Percentiles rank a stretch among this genome's conserved stretches.
These are phyloP conservation scores for Poeciliopsis infans DNA, from an alignment of 2,797 vertebrate species.

Conservation along the genomic window DNA sequence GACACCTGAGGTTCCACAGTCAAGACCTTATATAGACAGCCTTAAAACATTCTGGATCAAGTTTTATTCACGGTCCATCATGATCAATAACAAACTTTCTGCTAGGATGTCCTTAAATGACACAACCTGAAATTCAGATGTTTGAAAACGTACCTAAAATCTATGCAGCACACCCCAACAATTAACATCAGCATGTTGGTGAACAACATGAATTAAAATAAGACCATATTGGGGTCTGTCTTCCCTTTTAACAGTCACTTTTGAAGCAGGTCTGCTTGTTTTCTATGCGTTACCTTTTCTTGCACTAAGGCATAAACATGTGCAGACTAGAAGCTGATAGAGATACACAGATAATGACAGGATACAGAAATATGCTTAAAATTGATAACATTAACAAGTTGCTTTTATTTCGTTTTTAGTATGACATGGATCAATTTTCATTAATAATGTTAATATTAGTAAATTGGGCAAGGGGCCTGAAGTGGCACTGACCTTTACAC, in stretches of 20 bases:
- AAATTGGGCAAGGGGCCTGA: background rate
- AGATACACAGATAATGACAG: background rate
- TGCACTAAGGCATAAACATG: background rate
- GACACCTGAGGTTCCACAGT: constrained; percentile 25
- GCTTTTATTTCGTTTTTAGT: background rate
- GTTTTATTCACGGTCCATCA: constrained; percentile 37
- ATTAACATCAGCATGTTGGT: constrained; percentile 1
- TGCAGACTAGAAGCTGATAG: background rate
- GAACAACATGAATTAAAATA: background rate
- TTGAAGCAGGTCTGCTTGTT: background rate
- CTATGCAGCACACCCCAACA: constrained; percentile 16
- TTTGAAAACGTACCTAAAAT: constrained; percentile 41
- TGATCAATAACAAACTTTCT: background rate
- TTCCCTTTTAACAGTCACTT: constrained; percentile 1
- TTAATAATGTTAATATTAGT: background rate
- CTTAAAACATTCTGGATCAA: constrained; percentile 33
- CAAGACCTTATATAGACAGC: constrained; percentile 15
- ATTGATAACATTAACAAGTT: background rate
- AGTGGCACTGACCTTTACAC: background rate
- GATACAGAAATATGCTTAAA: background rate
- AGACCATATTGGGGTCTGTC: background rate
- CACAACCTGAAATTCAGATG: constrained; percentile 27
- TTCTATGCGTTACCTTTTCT: background rate
- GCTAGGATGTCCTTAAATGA: background rate
- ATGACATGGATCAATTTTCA: background rate